Base-by-base conservation (phyloP, 30 jellyfish, hydroid and myxozoan species). In the Aurelia sp. region DNA sequence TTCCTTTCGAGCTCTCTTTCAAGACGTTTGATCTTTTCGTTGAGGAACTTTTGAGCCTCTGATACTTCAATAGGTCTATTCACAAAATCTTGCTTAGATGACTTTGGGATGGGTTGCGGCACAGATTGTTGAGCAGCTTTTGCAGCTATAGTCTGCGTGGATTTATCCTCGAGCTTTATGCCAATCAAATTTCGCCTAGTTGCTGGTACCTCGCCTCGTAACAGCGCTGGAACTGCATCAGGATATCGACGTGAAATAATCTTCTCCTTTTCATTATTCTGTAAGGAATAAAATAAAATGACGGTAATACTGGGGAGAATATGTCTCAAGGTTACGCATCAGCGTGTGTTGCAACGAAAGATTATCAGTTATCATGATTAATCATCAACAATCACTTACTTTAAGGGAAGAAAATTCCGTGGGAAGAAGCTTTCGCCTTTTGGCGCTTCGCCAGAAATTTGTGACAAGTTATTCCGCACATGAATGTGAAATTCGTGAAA, bases 261-360 rank as follows among this genome's bases (percentile, higher is more conserved):
- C 33, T 70, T 75, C 70, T 91, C 97, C 96, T 83, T 91, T 79
- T 91, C 97, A n/a, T 77, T 85, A 11, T 63, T 91, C 97, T 91
- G 40, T 6, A n/a, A 24, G 24, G 63, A 18, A 67, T 31, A 35
- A 52, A 19, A 55, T 38, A 40, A 67, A 68, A 80, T 18, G 22
- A 27, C 5, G 38, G 80, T 31, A 31, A 10, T 0, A 19, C 22
- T 27, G 80, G 16, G n/a, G 4, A 68, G 13, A 31, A 10, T 3
- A 9, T 40, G 22, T 18, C 27, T 15, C 27, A 72, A 72, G 22
- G 18, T 13, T 16, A 24, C 31, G 11, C 51, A 71, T 4, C n/a
- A 2, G 19, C 53, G 27, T 15, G 5, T 16, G 48, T n/a, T 24
- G 48, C 48, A 13, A 40, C 79, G 11, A 67, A 24, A 19, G 20